Evolutionary conservation across 2,113 vertebrate genomes (phyloP).

Genomic region (Peromyscus maniculatus): DNA sequence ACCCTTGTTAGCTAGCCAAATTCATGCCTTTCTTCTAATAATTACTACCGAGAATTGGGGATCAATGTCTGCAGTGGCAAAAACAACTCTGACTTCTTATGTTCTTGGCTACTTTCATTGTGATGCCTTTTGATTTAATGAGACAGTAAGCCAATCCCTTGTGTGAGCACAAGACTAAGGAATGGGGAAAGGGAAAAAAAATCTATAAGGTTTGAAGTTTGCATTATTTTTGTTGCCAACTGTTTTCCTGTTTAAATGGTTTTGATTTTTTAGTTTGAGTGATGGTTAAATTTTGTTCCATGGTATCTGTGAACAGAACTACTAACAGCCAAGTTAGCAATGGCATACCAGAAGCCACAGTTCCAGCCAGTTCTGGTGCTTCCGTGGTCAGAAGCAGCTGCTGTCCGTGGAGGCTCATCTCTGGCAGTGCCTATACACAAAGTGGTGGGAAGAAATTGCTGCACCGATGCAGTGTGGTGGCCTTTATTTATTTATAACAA

Average conservation of each 20-base stretch:
- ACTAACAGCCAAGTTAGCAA: background rate
- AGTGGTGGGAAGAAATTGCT: background rate
- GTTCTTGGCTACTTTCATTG: background rate
- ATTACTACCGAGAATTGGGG: slow-evolving; percentile 39
- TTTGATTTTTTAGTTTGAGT: background rate
- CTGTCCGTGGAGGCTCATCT: background rate
- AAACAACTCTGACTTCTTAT: slow-evolving; percentile 22
- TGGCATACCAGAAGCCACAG: background rate
- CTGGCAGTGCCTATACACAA: background rate
- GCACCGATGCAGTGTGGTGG: background rate
- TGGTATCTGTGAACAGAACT: slow-evolving; percentile 7
- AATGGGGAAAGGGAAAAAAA: background rate
- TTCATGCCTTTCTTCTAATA: background rate
- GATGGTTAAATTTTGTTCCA: slow-evolving; percentile 46
- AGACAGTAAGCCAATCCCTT: background rate
- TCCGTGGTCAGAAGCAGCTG: background rate
- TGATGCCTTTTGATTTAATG: background rate
- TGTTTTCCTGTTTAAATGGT: background rate
- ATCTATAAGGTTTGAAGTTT: background rate
- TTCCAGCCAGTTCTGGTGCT: background rate
- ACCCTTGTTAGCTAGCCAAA: slow-evolving; percentile 5
- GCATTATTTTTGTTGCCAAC: background rate
- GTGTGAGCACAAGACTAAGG: background rate
- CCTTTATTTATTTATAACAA: background rate
- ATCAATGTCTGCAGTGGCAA: background rate